A percentile compares a stretch with the other conserved stretches of the same genome.
Evolutionary conservation across 2,113 vertebrate species (phyloP).

Genomic region (Sorex araneus): DNA sequence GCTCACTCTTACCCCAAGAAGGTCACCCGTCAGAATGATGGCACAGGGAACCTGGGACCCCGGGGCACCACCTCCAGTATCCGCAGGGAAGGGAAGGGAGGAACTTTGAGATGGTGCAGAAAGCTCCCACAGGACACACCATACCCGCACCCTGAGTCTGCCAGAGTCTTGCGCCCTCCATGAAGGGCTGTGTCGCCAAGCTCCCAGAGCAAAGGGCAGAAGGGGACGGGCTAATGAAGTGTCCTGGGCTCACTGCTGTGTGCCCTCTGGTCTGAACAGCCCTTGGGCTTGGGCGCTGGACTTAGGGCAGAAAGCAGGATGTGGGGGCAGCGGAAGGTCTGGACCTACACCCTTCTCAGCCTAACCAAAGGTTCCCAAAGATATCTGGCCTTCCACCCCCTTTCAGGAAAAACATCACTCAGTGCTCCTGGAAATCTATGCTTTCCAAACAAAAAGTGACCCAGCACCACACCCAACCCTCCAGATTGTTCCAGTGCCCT

Average conservation of each 20-base stretch:
- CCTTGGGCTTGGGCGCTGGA: not conserved
- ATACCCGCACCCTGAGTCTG: not conserved
- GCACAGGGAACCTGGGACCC: not conserved
- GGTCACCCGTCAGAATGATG: no score
- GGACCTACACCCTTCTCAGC: no score
- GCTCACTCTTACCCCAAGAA: not conserved
- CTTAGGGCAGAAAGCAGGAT: not conserved
- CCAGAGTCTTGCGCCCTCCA: not conserved
- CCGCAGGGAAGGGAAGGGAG: slow-evolving; percentile 4
- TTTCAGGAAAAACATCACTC: no score
- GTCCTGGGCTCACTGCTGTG: not conserved
- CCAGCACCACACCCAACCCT: no score
- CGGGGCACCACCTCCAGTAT: not conserved
- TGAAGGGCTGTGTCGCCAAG: not conserved
- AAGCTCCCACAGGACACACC: not conserved
- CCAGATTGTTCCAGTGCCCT: no score
- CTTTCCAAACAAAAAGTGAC: no score
- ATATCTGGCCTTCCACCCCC: no score
- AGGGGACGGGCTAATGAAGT: slow-evolving; percentile 16
- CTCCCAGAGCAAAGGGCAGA: slow-evolving; percentile 66
- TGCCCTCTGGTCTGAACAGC: not conserved
- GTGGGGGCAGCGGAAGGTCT: not conserved
- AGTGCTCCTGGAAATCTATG: no score
- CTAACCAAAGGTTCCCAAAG: no score
- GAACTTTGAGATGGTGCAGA: not conserved